Evolutionary conservation across 2,888 invertebrate genomes (phyloP), one percentile per base, ranked within the genome.

Genomic region (Synanthedon formicaeformis): DNA sequence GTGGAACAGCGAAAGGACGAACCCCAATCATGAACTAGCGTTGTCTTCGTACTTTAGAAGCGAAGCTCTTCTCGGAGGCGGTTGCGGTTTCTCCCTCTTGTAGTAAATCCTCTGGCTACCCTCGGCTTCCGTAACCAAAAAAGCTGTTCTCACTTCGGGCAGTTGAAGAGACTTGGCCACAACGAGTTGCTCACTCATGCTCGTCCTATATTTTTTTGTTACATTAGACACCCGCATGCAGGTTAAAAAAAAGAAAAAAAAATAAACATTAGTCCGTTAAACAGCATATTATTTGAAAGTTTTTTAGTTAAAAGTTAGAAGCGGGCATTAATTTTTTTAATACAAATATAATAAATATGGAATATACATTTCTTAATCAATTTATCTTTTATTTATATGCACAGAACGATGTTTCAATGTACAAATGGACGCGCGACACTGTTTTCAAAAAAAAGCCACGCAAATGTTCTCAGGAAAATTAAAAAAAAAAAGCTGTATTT

Each of bases 21-120:
- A 34, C 80, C 81, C 82, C 67, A 63, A 55, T 63, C 65, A 72
- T 56, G 61, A 65, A 58, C 69, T 70, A 60, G 60, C 60, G 61
- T 56, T 60, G 60, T 75, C 78, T 57, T 75, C 82, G 65, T 78
- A 75, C 79, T 79, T 83, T 63, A 75, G 68, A 53, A 78, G 75
- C 11, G 82, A 78, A 51, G 73, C 69, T 52, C 83, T 69, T 18
- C 84, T 57, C 56, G 85, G 86, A 61, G 85, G 85, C 64, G 86
- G 86, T 59, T 78, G 75, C 53, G 81, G 82, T 49, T 69, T 70
- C 57, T 76, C 61, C 56, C 60, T 58, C 66, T 65, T 69, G 74
- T 68, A 73, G 54, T 66, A 55, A 14, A 69, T 59, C 54, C 56
- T 57, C 56, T 60, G 61, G 34, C 51, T 53, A 27, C 27, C 60